Conservation (phyloP, 1,140 invertebrate genomes). For the Copidosoma floridanum region DNA sequence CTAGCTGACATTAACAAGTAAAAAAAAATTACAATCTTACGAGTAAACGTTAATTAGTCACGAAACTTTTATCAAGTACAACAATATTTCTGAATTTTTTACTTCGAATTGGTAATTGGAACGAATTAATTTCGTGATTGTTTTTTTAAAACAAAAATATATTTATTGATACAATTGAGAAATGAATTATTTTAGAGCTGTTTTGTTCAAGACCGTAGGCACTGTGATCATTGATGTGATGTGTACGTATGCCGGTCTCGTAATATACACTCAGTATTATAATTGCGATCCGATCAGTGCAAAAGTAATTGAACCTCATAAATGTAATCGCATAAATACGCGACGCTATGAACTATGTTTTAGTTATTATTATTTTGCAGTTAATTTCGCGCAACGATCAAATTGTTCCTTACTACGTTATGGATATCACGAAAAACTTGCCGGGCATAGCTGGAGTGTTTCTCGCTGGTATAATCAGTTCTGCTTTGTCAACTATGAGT, state of each 20-base stretch:
- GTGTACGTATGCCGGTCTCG: conserved; percentile 54
- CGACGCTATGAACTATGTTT: too few relatives aligned
- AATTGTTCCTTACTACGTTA: conserved; percentile 62
- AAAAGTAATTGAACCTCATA: too few relatives aligned
- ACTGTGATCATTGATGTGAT: conserved; percentile 50
- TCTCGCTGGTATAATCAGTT: conserved; percentile 68
- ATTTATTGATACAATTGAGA: too few relatives aligned
- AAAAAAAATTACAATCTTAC: too few relatives aligned
- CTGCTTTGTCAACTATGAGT: conserved; percentile 60
- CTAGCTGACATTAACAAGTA: conserved; percentile 59
- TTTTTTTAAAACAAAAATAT: too few relatives aligned
- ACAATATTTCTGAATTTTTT: too few relatives aligned
- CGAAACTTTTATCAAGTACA: too few relatives aligned
- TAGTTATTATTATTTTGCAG: background rate
- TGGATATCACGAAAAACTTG: conserved; percentile 58
- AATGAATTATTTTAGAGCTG: conserved; percentile 39
- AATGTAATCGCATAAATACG: too few relatives aligned
- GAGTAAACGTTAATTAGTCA: too few relatives aligned
- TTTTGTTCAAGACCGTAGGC: conserved; percentile 42
- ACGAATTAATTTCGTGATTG: too few relatives aligned
- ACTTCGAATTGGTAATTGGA: too few relatives aligned
- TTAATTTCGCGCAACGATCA: conserved; percentile 56
- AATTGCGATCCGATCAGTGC: conserved; percentile 62
- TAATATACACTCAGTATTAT: conserved; percentile 63
- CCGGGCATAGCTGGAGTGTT: conserved; percentile 68